Evolutionary conservation across 1,140 invertebrate species (phyloP), one percentile per base, ranked within the genome.

Genomic region (Ips typographus): DNA sequence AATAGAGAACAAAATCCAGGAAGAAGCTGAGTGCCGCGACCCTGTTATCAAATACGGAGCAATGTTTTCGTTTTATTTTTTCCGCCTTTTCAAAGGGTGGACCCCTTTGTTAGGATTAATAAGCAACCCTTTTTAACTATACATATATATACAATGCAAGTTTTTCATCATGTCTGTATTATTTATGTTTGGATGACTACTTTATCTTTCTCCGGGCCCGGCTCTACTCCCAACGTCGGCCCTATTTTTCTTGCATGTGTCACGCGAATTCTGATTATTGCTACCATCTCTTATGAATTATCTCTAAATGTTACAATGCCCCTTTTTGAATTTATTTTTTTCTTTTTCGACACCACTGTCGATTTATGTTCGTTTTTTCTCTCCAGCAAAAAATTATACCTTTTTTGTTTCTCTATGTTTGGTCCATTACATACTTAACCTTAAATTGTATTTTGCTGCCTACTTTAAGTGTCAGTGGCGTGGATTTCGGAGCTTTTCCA

Each of bases 81-180:
- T 64, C 67, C 59, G 44, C 72, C 70, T 72, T 71, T 68, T 58
- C 68, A 64, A 73, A 55, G 73, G 70, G 67, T 65, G 71, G 22
- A 63, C 68, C 74, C 74, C 71, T 74, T 74, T 73, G 71, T 75
- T 68, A 63, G 63, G 68, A 76, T 74, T 76, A 76, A 76, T 76
- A 71, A 68, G 65, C 72, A 74, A 76, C 73, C 75, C 73, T 74
- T 76, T 76, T 73, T 76, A 76, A 71, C 64, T 71, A 71, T 71
- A 71, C 62, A 71, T 73, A 22, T 22, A 22, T 22, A 68, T 72
- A 76, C 75, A 76, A 76, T 74, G 72, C 72, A 74, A 74, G 73
- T 73, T 76, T 76, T 76, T 76, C 75, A 76, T 76, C 73, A 76
- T 73, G 75, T 60, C 72, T 73, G 63, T 71, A 74, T 76, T 76